Base-by-base conservation (phyloP, 2,113 vertebrate species). In the Elephantulus edwardii region DNA sequence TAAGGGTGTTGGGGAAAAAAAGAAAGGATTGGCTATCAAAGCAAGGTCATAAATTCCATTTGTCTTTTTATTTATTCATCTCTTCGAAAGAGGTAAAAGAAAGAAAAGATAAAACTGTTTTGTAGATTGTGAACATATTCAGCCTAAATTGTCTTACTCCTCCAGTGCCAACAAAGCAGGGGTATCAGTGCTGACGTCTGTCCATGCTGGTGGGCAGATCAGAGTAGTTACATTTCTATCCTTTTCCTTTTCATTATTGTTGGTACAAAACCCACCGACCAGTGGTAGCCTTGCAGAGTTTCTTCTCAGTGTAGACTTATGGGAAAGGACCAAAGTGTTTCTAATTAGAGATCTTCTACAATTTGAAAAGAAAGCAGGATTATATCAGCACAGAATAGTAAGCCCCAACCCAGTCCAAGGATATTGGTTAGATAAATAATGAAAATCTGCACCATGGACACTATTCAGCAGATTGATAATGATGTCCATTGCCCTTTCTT, bases 61-160 rank as follows among this genome's bases (percentile, higher is more conserved):
- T 50, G 77, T 81, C 77, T 83, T 79, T 54, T 78, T 48, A 13
- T 75, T 83, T 88, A 66, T 84, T 80, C 83, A 44, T 84, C 42
- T 46, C 79, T 92, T 77, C 60, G 66, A 86, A 94, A 86, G 76
- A 83, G 89, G 70, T 20, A 83, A 52, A 86, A 92, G 87, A 66
- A 83, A 80, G 60, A 46, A 14, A 78, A 42, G 72, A 76, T 14
- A 54, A 6, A 14, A 42, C 66, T 77, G 54, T 42, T 76, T 10
- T 24, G 46, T 30, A 24, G 35, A 8, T 54, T 30, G 52, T 52
- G 46, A 5, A 58, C 28, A 20, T 62, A 20, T 26, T 46, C 17
- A 19, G 12, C 0, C 0, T n/a, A 10, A 14, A 4, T 60, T 33
- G 5, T n/a, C 24, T 33, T 24, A 24, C 35, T 35, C 1, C 44